Conservation (phyloP, 2,888 invertebrate genomes). For the Drosophila longiperda region DNA sequence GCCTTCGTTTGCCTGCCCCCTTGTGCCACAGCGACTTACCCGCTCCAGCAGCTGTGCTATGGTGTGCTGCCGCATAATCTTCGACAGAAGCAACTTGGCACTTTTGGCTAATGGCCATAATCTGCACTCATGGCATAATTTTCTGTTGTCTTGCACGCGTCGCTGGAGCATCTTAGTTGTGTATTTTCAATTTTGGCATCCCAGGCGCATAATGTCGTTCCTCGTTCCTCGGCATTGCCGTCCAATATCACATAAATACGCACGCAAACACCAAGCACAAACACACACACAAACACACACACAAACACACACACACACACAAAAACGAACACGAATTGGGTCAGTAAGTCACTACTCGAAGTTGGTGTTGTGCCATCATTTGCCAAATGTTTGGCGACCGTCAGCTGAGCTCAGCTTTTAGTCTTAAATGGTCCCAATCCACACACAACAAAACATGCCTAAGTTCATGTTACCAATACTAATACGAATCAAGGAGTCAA, state of each 20-base stretch:
- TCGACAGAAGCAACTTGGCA: slow-evolving; percentile 47
- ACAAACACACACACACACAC: not conserved
- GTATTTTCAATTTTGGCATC: slow-evolving; percentile 41
- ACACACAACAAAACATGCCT: slow-evolving; percentile 30
- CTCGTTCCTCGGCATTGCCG: slow-evolving; percentile 31
- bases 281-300: slow-evolving; percentile 21
- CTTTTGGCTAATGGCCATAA: slow-evolving; percentile 68
- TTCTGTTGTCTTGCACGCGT: slow-evolving; percentile 55
- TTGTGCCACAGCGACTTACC: not conserved
- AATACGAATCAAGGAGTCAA: slow-evolving; percentile 4
- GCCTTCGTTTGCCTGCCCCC: slow-evolving; percentile 5
- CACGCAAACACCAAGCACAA: slow-evolving; percentile 23
- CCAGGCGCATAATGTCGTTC: slow-evolving; percentile 52
- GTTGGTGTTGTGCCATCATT: slow-evolving; percentile 60
- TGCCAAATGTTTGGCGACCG: slow-evolving; percentile 52
- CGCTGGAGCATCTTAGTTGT: slow-evolving; percentile 40
- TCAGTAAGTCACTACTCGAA: slow-evolving; percentile 27
- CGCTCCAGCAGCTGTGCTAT: not conserved
- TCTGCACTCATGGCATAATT: slow-evolving; percentile 66
- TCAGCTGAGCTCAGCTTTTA: slow-evolving; percentile 68
- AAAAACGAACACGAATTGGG: slow-evolving; percentile 13
- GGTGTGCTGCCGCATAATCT: slow-evolving; percentile 44
- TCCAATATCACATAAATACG: slow-evolving; percentile 51
- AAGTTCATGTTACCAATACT: slow-evolving; percentile 19
- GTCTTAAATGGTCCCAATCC: slow-evolving; percentile 45